Percentiles rank a stretch among this genome's conserved stretches.
Conservation (phyloP, 2,888 invertebrate species). For the Nasonovia ribisnigri region DNA sequence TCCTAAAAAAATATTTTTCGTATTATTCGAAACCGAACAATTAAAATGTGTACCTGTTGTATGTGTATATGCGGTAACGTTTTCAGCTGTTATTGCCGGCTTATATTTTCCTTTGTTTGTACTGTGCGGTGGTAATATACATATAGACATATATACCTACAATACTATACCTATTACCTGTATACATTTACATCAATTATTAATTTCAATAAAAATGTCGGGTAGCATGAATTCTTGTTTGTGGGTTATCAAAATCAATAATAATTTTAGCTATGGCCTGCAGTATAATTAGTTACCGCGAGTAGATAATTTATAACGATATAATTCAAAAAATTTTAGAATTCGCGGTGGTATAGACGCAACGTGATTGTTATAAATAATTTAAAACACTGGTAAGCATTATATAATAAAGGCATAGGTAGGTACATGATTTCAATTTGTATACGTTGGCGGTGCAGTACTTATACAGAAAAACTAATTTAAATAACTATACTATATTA, state of each 20-base stretch:
- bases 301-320: not conserved
- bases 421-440: not conserved
- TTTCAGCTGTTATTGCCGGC: not conserved
- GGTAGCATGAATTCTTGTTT: not conserved
- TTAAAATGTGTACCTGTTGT: constrained; percentile 14
- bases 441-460: not conserved
- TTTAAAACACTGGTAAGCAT: not conserved
- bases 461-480: not conserved
- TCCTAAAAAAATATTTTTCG: not conserved
- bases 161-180: not conserved
- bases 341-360: not conserved
- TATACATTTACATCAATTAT: not conserved
- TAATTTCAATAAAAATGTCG: constrained; percentile 7
- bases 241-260: not conserved
- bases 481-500: not conserved
- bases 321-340: not conserved
- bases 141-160: not conserved
- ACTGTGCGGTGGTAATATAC: not conserved
- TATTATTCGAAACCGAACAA: not conserved
- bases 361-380: not conserved
- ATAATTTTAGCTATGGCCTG: not conserved
- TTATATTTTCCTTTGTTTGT: constrained; percentile 10
- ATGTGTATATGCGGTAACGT: not conserved
- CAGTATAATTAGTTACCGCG: not conserved
- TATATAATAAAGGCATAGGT: not conserved